A percentile compares a stretch with the other conserved stretches of the same genome.
Evolutionary conservation across 37 sponge, comb jelly and placozoan genomes (phyloP).

Genomic region (Aplysina aerophoba): DNA sequence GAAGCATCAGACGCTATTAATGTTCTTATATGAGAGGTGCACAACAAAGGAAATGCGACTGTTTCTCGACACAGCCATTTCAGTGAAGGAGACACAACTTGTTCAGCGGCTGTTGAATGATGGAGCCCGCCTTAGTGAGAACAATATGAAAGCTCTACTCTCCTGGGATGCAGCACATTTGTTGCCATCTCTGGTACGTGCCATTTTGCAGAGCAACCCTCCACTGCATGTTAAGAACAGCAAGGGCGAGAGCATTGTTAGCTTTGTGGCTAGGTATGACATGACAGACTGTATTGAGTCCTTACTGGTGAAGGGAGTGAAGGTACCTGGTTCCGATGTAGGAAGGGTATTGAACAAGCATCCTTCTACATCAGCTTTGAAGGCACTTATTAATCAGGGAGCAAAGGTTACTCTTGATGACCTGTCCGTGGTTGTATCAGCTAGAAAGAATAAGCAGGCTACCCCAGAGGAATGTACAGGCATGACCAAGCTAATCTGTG

Average conservation of each 20-base stretch:
- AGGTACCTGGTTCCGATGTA: background rate
- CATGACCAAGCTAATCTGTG: slow-evolving; percentile 21
- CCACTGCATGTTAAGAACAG: slow-evolving; percentile 20
- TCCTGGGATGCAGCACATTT: slow-evolving; percentile 13
- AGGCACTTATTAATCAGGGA: background rate
- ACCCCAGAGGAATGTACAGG: background rate
- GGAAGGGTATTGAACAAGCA: background rate
- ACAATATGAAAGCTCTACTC: background rate
- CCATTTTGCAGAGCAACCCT: background rate
- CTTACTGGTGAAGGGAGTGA: background rate
- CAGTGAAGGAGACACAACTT: slow-evolving; percentile 7
- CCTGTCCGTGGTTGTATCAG: background rate
- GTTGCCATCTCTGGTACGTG: background rate
- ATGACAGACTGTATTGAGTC: slow-evolving; percentile 1
- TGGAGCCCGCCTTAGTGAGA: background rate
- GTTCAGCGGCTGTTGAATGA: slow-evolving; percentile 4
- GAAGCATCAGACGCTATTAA: background rate
- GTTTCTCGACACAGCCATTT: background rate
- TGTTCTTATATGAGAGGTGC: background rate
- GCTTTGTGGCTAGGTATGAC: background rate
- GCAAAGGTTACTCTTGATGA: background rate
- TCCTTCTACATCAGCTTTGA: background rate
- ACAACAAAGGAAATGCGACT: background rate
- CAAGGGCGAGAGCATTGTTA: slow-evolving; percentile 17
- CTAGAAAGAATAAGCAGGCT: background rate